Base-by-base conservation (phyloP, 2,113 vertebrate genomes). In the Gulo gulo region DNA sequence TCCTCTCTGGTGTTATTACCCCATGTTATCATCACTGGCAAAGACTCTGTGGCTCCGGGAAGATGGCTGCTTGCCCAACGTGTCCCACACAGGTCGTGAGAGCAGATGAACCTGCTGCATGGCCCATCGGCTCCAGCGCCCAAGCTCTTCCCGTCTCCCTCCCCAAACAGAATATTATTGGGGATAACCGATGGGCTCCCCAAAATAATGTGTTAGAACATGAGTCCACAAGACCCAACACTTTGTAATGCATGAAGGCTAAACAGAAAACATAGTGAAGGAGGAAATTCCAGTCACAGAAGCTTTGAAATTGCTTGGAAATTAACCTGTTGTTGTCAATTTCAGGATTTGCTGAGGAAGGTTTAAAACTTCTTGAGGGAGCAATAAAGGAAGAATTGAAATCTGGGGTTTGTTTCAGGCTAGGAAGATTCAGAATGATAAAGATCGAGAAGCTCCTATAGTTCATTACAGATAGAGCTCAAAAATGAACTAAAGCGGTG, bases 371-470 rank as follows among this genome's bases (percentile, higher is more conserved):
- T 81, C 34, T 36, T 73, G 8, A 2, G 4, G 18, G 34, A 61
- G 20, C 69, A 92, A 79, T 36, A 80, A 92, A 85, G 8, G 31
- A 55, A 78, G 2, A 26, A 65, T 85, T 93, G 57, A 34, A 85
- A 84, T 94, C 10, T 42, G 78, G 23, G 18, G 11, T 39, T 61
- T 47, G 9, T 80, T 81, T 52, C 26, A 10, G 31, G 63, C 23
- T 39, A 88, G 1, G 2, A 79, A 82, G 31, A 87, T 52, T 82
- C 39, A 42, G 50, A 76, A 93, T 13, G n/a, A 21, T 73, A 29
- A 73, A 95, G 80, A 63, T 78, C 2, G 15, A 42, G 73, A 14
- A 55, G 15, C 21, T 39, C 26, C 55, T 50, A 6, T 6, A 34
- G 36, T 23, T 96, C 83, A 24, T 84, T 84, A 26, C 3, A 74